These are phyloP conservation scores for Omphaloscelis lunosa DNA, from an alignment of 2,888 invertebrate genomes.

Conservation along the genomic window DNA sequence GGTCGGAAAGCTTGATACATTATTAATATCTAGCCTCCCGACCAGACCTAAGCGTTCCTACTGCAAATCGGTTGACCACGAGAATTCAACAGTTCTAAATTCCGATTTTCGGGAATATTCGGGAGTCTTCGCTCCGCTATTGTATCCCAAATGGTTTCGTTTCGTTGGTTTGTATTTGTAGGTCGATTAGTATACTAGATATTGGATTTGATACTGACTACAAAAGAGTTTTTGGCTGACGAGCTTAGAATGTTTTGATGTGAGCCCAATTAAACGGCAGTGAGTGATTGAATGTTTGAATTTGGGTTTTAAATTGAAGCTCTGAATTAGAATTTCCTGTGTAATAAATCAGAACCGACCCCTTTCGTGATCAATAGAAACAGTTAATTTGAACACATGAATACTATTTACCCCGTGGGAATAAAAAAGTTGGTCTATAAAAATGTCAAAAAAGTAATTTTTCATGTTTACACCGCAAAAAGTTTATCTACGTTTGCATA, in stretches of 20 bases:
- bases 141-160: conserved; percentile 43
- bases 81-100: conserved; percentile 43
- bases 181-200: conserved; percentile 26
- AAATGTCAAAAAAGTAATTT: conserved; percentile 50
- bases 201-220: conserved; percentile 29
- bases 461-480: conserved; percentile 48
- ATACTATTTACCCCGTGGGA: conserved; percentile 25
- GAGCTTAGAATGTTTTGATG: conserved; percentile 8
- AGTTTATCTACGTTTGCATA: conserved; percentile 39
- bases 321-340: conserved; percentile 17
- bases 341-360: conserved; percentile 33
- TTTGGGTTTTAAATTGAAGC: conserved; percentile 23
- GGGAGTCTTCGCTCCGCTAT: conserved; percentile 19
- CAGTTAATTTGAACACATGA: conserved; percentile 21
- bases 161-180: conserved; percentile 15
- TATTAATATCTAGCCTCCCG: conserved; percentile 50
- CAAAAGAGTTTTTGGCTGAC: conserved; percentile 6
- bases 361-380: not conserved
- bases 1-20: conserved; percentile 36
- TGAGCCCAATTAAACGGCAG: conserved; percentile 20
- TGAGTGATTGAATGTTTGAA: conserved; percentile 24
- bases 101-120: conserved; percentile 41
- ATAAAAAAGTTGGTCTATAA: conserved; percentile 44
- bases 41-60: conserved; percentile 35
- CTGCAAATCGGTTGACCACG: conserved; percentile 54